Conservation (phyloP, 2,113 vertebrate genomes). For the Lontra canadensis region DNA sequence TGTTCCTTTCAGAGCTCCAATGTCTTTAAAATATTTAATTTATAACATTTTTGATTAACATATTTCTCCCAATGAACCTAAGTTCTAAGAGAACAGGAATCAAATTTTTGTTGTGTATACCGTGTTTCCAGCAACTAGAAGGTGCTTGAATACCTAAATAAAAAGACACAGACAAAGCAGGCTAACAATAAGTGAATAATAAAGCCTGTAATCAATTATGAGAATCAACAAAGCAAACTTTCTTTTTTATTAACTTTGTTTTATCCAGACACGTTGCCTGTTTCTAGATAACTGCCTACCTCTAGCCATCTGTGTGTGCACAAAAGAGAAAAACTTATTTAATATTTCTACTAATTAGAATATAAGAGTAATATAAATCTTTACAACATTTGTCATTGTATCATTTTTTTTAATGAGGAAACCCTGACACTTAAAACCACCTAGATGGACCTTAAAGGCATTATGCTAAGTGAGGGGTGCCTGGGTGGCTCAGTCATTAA, state of each 20-base stretch:
- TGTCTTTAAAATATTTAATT: background rate
- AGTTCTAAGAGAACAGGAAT: background rate
- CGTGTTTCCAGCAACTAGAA: background rate
- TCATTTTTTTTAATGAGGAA: background rate
- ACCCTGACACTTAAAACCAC: background rate
- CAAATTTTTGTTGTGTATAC: background rate
- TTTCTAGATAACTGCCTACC: background rate
- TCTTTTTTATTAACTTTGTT: conserved; percentile 29
- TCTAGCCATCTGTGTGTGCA: background rate
- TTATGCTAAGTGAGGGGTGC: background rate
- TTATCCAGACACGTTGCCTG: background rate
- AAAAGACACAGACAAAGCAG: background rate
- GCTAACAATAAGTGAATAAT: background rate
- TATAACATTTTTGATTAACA: background rate
- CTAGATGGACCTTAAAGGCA: background rate
- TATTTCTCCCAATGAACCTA: background rate
- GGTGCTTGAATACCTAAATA: background rate
- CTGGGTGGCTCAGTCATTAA: too few species aligned
- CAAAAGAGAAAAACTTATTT: background rate
- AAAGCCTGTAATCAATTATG: background rate
- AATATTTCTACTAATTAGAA: background rate
- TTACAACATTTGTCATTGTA: background rate
- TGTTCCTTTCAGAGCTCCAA: background rate
- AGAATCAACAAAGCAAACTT: conserved; percentile 21
- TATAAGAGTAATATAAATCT: conserved; percentile 12